These are phyloP conservation scores for Torymus tubicola DNA, from an alignment of 2,888 invertebrate genomes.

Conservation along the genomic window DNA sequence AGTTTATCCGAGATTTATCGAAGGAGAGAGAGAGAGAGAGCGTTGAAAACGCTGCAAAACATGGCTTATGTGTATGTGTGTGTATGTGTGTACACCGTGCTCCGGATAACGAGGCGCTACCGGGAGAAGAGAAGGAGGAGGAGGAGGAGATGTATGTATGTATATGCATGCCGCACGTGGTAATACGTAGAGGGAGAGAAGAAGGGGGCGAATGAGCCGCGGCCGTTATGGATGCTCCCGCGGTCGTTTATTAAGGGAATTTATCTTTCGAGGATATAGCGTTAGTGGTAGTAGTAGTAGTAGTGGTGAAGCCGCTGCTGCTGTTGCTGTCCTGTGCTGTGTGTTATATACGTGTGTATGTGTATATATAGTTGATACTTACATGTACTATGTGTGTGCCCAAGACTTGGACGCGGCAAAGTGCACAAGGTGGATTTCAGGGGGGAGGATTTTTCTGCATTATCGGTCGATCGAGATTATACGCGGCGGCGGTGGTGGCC, in stretches of 20 bases:
- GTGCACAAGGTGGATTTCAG: no score
- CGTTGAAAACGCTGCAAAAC: constrained; percentile 74
- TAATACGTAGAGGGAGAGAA: constrained; percentile 67
- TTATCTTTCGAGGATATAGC: constrained; percentile 33
- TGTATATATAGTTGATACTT: no score
- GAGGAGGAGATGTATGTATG: neutral
- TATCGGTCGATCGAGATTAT: no score
- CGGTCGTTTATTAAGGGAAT: constrained; percentile 43
- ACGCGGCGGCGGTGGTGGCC: no score
- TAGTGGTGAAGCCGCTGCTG: no score
- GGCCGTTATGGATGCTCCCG: constrained; percentile 12
- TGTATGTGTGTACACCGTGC: constrained; percentile 58
- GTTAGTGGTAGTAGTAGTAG: no score
- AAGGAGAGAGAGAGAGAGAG: constrained; percentile 69
- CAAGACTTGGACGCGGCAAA: no score
- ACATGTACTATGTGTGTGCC: no score
- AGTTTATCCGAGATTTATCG: constrained; percentile 72
- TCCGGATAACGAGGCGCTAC: constrained; percentile 70
- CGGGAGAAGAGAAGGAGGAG: neutral
- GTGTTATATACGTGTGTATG: no score
- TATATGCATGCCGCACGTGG: constrained; percentile 1
- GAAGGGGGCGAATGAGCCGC: constrained; percentile 66
- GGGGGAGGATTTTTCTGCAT: no score
- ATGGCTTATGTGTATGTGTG: constrained; percentile 56
- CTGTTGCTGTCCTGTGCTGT: no score